Evolutionary conservation across 2,797 vertebrate genomes (phyloP), one percentile per base, ranked within the genome.

Genomic region (Huso huso): DNA sequence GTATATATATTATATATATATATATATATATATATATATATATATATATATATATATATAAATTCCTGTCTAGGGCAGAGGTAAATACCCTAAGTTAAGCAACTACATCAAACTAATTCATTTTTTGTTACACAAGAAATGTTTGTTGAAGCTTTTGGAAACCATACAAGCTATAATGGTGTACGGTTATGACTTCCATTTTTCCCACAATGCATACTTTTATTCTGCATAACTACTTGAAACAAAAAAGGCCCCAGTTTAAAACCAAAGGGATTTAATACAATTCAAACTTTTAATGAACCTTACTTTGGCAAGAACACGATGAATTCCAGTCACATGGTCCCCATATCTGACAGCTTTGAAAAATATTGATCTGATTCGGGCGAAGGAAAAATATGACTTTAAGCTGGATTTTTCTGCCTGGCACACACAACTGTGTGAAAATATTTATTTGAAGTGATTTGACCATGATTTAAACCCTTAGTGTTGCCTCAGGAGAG

Each of bases 251-350:
- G 8, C 57, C 8, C 10, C 51, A 55, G 49, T 10, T 65, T 59
- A 62, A 66, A 68, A 65, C 4, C 18, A 10, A 68, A 48, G 51
- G 48, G 62, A 63, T 63, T 66, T 61, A 69, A 49, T 51, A 48
- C 18, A 66, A 60, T 37, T 48, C 23, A 23, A 67, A 61, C 48
- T 67, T 18, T 15, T 61, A 61, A 67, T 51, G 58, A 48, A 49
- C 10, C 6, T 61, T 51, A 10, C 13, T 60, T 58, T 59, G 18
- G 50, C 48, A 15, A 66, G 11, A 66, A 51, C 12, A 37, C 13
- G 65, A 60, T 66, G 51, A 67, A 67, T 51, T 59, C 66, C 49
- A 67, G 58, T 67, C 66, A 67, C 58, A 61, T 61, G 66, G 66
- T 13, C n/a, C 12, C 7, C 59, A 66, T 48, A 59, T 8, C 48